Conservation (phyloP, 2,113 vertebrate species). For the Myotis davidii region DNA sequence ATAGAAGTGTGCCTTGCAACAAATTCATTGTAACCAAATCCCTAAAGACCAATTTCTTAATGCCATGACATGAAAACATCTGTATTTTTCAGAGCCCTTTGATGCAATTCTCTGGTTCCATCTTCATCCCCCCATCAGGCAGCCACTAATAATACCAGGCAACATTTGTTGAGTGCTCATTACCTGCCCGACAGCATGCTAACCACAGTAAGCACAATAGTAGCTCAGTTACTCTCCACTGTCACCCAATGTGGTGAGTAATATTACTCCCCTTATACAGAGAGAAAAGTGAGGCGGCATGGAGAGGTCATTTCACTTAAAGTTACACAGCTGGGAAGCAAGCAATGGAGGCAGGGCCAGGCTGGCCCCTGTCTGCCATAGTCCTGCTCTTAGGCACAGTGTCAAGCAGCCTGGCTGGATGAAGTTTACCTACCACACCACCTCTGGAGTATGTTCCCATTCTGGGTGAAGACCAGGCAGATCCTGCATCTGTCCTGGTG, state of each 20-base stretch:
- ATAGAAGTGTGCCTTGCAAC: background rate
- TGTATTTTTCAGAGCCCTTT: constrained; percentile 21
- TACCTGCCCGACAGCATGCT: background rate
- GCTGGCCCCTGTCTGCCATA: background rate
- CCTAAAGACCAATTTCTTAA: constrained; percentile 2
- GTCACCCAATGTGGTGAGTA: background rate
- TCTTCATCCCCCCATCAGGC: background rate
- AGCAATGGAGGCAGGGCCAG: background rate
- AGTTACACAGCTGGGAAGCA: background rate
- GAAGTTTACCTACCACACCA: background rate
- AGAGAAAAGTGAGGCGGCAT: background rate
- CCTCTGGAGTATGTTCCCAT: background rate
- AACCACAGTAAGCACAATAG: background rate
- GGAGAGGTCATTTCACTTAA: background rate
- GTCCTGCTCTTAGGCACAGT: background rate
- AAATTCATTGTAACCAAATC: constrained; percentile 1
- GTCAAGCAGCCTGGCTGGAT: background rate
- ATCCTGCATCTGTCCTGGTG: background rate
- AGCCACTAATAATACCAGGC: background rate
- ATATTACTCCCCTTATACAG: background rate
- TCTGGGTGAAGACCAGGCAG: background rate
- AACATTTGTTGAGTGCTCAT: background rate
- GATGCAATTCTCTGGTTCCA: background rate
- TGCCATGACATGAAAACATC: constrained; percentile 1
- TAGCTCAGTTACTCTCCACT: background rate